Conservation (phyloP, 1,140 invertebrate species). For the Acromyrmex charruanus region DNA sequence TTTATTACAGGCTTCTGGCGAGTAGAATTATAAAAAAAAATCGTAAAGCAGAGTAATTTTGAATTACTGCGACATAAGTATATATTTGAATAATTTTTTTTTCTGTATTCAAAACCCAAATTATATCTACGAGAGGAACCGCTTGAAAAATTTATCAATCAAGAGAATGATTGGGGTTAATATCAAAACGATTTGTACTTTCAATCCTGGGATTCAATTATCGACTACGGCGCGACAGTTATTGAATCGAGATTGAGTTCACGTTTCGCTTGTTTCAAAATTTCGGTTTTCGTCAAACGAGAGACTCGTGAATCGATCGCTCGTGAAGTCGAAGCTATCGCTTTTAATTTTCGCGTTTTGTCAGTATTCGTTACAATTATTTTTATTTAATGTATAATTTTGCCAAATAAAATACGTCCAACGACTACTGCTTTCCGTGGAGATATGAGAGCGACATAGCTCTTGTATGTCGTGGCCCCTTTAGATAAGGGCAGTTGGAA, state of each 20-base stretch:
- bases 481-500: neutral
- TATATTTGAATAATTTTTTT: neutral
- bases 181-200: constrained; percentile 4
- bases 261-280: constrained; percentile 33
- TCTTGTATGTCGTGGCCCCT: neutral
- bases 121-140: neutral
- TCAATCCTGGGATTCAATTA: constrained; percentile 28
- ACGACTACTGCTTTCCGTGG: constrained; percentile 68
- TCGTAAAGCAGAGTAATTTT: neutral
- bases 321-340: neutral
- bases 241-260: constrained; percentile 27
- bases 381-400: constrained; percentile 62
- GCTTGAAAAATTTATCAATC: constrained; percentile 15
- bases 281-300: constrained; percentile 28
- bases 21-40: neutral
- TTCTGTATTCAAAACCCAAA: neutral
- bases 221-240: constrained; percentile 1
- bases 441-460: constrained; percentile 44
- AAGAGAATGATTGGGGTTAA: neutral
- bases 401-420: constrained; percentile 70
- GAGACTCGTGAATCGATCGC: neutral
- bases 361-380: constrained; percentile 26
- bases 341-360: constrained; percentile 48
- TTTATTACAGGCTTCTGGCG: neutral
- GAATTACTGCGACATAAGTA: neutral